Evolutionary conservation across 2,797 vertebrate species (phyloP), one percentile per base, ranked within the genome.

Genomic region (Schizopygopsis malacanthus): DNA sequence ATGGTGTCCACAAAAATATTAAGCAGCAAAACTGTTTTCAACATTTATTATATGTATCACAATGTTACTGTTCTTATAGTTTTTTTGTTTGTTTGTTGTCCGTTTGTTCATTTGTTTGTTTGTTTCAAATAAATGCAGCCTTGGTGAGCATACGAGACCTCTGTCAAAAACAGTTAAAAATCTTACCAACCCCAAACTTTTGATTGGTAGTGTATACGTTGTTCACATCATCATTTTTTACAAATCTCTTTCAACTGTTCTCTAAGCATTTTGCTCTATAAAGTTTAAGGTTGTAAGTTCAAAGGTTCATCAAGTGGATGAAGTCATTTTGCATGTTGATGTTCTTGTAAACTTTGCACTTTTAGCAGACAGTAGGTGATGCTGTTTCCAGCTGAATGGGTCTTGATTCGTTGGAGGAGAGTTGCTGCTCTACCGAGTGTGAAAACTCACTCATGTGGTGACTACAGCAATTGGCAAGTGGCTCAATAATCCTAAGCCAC

Each of bases 261-360:
- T 83, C 16, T 54, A 39, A 76, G 72, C 59, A 13, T 20, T 61
- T 25, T 37, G 13, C 41, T 65, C 22, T 33, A 20, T 25, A 25
- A 33, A 54, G 28, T 20, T 79, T 33, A 47, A 76, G 78, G 50
- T 81, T 69, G 70, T 33, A 75, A 59, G 82, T 84, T 84, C 47
- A 76, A 75, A 18, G 45, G 76, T 84, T 81, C 82, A 81, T 84
- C 69, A 56, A 54, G 20, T 54, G 69, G 69, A 52, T 87, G 70
- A 84, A 76, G 59, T 80, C 47, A 85, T 47, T n/a, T 25, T 56
- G 50, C 39, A 87, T 41, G 41, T 84, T 77, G 41, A 87, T 33
- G 39, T 10, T 50, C 28, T 84, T 81, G 72, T 71, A 82, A 90
- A 89, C 88, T 28, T 92, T 89, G 83, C 92, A 91, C 93, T 91